These are phyloP conservation scores for Tragelaphus imberbis DNA, from an alignment of 2,113 vertebrate genomes.

Conservation along the genomic window DNA sequence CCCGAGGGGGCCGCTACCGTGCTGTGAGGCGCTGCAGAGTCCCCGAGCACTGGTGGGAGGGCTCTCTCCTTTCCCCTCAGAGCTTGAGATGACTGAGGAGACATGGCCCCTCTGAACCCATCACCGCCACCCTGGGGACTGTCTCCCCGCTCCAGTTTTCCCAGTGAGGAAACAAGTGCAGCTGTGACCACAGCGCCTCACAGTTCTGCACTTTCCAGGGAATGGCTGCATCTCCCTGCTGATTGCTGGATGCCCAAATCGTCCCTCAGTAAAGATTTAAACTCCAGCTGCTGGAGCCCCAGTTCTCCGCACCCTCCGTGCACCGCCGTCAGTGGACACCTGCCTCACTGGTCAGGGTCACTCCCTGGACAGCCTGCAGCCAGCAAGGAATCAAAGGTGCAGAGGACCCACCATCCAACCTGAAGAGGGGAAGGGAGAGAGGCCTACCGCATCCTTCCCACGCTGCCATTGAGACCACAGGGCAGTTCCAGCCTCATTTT, in stretches of 20 bases:
- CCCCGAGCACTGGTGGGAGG: neutral
- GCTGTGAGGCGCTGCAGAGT: too few relatives aligned
- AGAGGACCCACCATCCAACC: neutral
- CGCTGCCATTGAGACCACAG: rapidly evolving
- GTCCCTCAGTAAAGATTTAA: neutral
- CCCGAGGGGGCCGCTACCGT: neutral
- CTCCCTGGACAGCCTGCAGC: neutral
- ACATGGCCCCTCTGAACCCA: neutral
- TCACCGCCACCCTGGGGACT: rapidly evolving
- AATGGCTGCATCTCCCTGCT: neutral
- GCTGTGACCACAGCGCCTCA: rapidly evolving
- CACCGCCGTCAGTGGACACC: neutral
- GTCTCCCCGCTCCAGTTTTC: neutral
- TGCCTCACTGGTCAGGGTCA: neutral
- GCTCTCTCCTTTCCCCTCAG: neutral
- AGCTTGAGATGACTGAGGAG: neutral
- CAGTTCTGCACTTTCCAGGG: rapidly evolving
- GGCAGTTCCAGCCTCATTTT: neutral
- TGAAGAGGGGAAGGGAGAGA: neutral
- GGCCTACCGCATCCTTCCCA: rapidly evolving
- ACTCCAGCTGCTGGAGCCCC: neutral
- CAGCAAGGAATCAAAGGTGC: neutral
- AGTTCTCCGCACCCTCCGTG: neutral
- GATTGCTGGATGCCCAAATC: too few relatives aligned
- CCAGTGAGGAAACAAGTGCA: neutral